Percentiles rank a stretch among this genome's conserved stretches.
These are phyloP conservation scores for Drosophila nigricruria DNA, from an alignment of 2,888 invertebrate genomes.

Conservation along the genomic window DNA sequence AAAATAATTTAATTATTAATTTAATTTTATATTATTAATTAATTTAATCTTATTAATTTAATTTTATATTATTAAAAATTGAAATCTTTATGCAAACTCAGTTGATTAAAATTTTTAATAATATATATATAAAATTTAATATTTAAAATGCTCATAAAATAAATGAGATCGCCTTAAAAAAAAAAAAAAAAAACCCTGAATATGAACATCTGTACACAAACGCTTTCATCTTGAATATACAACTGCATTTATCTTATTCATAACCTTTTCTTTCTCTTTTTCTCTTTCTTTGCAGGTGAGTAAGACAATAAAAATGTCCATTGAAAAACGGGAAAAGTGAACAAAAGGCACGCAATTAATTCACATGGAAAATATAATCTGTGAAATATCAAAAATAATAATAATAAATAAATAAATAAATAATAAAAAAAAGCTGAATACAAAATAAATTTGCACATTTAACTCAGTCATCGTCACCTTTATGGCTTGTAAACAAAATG, in stretches of 20 bases:
- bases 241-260: constrained; percentile 39
- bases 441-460: constrained; percentile 36
- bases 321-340: constrained; percentile 15
- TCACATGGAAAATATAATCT: constrained; percentile 33
- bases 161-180: neutral
- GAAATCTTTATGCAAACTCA: neutral
- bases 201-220: neutral
- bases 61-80: neutral
- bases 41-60: no score
- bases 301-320: constrained; percentile 49
- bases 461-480: constrained; percentile 40
- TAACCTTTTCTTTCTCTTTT: constrained; percentile 8
- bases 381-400: constrained; percentile 13
- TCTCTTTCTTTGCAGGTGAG: constrained; percentile 64
- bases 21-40: no score
- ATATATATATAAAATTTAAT: no score
- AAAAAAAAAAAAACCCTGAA: neutral
- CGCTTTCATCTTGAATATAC: constrained; percentile 1
- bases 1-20: no score
- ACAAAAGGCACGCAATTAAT: constrained; percentile 36
- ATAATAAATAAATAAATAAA: constrained; percentile 6
- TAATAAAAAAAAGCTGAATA: neutral
- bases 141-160: neutral
- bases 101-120: no score
- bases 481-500: constrained; percentile 66